Evolutionary conservation across 2,113 vertebrate species (phyloP), one percentile per base, ranked within the genome.

Genomic region (Ochotona princeps): DNA sequence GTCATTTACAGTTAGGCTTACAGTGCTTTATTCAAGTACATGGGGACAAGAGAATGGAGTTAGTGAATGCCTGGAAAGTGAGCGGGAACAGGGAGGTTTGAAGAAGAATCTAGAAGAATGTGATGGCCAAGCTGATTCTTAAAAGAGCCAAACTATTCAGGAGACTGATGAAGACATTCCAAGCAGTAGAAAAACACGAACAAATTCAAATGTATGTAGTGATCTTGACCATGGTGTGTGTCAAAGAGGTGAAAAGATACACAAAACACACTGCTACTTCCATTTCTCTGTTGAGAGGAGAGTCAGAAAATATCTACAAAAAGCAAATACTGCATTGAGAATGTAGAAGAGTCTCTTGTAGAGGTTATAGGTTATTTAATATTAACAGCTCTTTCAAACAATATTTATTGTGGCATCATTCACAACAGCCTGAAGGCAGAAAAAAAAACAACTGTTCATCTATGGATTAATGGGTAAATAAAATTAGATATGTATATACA

Each of bases 141-240:
- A 15, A 18, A 57, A 44, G 4, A 72, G 32, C 7, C 25, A 21
- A 47, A 18, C 23, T 47, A 26, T 44, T 74, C 8, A 51, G 54
- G 5, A 75, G 44, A 25, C 8, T 20, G 3, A 23, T 4, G 1
- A n/a, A 0, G 11, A 15, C 23, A 60, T 32, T 51, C n/a, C 0
- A 26, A 12, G 23, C 7, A 14, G 8, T 17, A 15, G 7, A 10
- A 70, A 70, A 69, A 20, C 30, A 17, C 1, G 21, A 60, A 5
- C 18, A 35, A 76, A 86, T 32, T 0, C 65, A 38, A 8, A 4
- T 7, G 4, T 30, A 4, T 69, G 44, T 23, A 23, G 8, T 6
- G 32, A 13, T 5, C 44, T 23, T 28, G 21, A 5, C 63, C 9
- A 26, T 13, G 20, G 44, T 12, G 1, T 28, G 0, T 8, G 2